Evolutionary conservation across 2,797 vertebrate species (phyloP), one percentile per base, ranked within the genome.

Genomic region (Myotis daubentonii): DNA sequence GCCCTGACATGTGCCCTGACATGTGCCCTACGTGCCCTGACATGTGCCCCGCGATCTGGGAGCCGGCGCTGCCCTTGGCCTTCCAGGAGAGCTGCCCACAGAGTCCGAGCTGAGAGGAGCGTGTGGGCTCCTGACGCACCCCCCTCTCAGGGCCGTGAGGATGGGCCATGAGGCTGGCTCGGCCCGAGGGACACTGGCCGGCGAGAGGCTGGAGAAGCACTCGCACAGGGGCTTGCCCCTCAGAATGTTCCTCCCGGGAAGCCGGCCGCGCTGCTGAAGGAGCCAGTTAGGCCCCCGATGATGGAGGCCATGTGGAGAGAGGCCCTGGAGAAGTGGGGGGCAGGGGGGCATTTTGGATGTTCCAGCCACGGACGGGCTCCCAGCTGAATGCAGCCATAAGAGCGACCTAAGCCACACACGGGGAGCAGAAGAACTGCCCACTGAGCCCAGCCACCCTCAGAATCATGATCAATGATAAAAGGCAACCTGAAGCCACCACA

Each of bases 21-120:
- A 23, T 10, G 23, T 86, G 94, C 89, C 85, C 57, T 47, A 41
- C 74, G 72, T 57, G 51, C 44, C 78, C 89, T 47, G 44, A 83
- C 44, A 23, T 10, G 23, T 86, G 94, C 89, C 85, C 57, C 44
- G 23, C 49, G 86, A 0, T 78, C 78, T 79, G 57, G 70, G 70
- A 94, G 84, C 78, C 44, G 57, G 92, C 44, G 57, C 76, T 51
- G 53, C 28, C 51, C 85, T 92, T 66, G 55, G 88, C n/a, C 83
- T 33, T 9, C 95, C 79, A 55, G 55, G 28, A 91, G 57, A 74
- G 65, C 95, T 80, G 83, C 87, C 75, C 87, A 95, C 74, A 88
- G 81, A 85, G n/a, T 82, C 71, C 1, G 47, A 86, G 44, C 38
- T 75, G 65, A 87, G 88, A 96, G 78, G 88, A 93, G 62, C 79